Evolutionary conservation across 1,140 invertebrate genomes (phyloP).

Genomic region (Asobara japonica): DNA sequence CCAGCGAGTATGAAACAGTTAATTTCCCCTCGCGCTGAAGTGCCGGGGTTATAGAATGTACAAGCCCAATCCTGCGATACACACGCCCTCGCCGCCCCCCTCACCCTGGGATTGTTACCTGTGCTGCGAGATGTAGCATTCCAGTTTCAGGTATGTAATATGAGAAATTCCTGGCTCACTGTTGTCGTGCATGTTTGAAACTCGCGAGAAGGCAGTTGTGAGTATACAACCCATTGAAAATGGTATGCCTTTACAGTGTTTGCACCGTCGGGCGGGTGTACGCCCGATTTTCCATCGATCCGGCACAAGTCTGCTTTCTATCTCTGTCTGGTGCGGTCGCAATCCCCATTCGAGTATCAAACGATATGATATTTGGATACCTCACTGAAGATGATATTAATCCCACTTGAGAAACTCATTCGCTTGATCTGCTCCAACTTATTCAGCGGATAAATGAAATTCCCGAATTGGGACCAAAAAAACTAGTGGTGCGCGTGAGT

Average conservation of each 20-base stretch:
- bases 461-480: no score
- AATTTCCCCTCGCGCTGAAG: no score
- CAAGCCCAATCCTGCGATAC: conserved; percentile 42
- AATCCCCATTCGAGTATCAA: neutral
- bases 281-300: conserved; percentile 30
- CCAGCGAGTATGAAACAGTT: no score
- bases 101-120: conserved; percentile 50
- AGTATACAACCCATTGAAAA: conserved; percentile 23
- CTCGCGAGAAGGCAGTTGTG: conserved; percentile 29
- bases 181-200: conserved; percentile 46
- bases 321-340: neutral
- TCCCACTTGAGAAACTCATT: conserved; percentile 1
- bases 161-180: conserved; percentile 58
- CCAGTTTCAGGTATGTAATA: conserved; percentile 59
- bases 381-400: neutral
- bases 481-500: no score
- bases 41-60: neutral
- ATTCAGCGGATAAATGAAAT: neutral
- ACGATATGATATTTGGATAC: neutral
- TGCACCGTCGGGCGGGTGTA: neutral
- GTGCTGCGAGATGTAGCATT: conserved; percentile 41
- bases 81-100: no score
- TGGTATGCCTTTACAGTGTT: conserved; percentile 28
- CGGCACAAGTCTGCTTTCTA: neutral
- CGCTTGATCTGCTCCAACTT: neutral